Base-by-base conservation (phyloP, 2,113 vertebrate species). In the Onychostruthus taczanowskii region DNA sequence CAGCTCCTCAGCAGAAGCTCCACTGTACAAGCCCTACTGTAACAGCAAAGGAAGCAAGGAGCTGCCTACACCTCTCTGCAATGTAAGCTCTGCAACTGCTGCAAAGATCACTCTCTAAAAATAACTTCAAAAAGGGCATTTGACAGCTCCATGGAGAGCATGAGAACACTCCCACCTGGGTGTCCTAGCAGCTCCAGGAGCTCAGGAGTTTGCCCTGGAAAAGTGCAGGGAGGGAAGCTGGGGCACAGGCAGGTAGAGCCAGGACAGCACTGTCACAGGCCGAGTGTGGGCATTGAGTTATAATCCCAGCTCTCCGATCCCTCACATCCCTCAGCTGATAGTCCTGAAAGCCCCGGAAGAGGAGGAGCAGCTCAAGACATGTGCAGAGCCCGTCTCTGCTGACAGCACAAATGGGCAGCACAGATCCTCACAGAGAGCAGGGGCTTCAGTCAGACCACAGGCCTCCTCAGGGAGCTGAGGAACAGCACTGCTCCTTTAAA, bases 71-170 rank as follows among this genome's bases (percentile, higher is more conserved):
- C 76, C 85, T 50, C 94, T 70, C 93, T 81, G 92, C 93, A 95
- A 92, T 84, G 68, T 47, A 95, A 95, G 78, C 78, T 95, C 87
- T 94, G 87, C 73, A 83, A 92, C 82, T 93, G 72, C 95, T 90
- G 92, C 90, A 96, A 92, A 96, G 93, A 97, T 96, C 95, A 95
- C 49, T 63, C 0, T 2, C 95, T 96, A 97, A 96, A 97, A 96
- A 96, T 97, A 97, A 88, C 95, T 96, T 92, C 96, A 96, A 90
- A 96, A 96, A 96, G 95, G 95, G 88, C 93, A 96, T 92, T 83
- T 95, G 79, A 93, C 61, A 87, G 76, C 90, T 55, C 85, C 2
- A 20, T 7, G 5, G 83, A 83, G 87, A 92, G 93, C 81, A 90
- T 10, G 76, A 72, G 81, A 95, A 85, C 62, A 79, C 91, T 94